Percentiles rank a stretch among this genome's conserved stretches.
These are phyloP conservation scores for Apis cerana DNA, from an alignment of 1,140 invertebrate genomes.

Conservation along the genomic window DNA sequence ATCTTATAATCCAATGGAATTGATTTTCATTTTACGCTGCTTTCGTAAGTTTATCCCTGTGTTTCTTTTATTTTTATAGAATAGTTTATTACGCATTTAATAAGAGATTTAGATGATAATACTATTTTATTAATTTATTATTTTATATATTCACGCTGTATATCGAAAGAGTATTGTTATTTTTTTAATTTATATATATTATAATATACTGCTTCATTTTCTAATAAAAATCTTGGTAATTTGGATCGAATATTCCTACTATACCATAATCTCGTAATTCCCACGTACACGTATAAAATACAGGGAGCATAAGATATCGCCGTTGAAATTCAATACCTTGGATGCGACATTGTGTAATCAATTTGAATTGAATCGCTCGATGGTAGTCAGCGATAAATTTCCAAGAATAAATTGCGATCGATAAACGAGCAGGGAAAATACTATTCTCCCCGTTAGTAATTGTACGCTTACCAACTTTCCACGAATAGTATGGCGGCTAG, in stretches of 20 bases:
- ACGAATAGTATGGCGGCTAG: not conserved
- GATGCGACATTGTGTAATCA: constrained; percentile 6
- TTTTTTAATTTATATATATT: too few relatives aligned
- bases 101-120: too few relatives aligned
- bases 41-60: not conserved
- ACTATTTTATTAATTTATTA: too few relatives aligned
- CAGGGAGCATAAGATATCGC: not conserved
- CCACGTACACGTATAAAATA: too few relatives aligned
- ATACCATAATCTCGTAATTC: not conserved
- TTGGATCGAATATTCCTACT: not conserved
- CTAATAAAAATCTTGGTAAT: not conserved
- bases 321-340: not conserved
- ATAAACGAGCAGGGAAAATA: constrained; percentile 26
- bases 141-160: too few relatives aligned
- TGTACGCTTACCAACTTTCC: constrained; percentile 23
- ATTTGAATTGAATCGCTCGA: not conserved
- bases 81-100: too few relatives aligned
- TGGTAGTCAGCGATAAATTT: not conserved
- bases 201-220: too few relatives aligned
- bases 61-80: not conserved
- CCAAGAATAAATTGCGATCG: constrained; percentile 20
- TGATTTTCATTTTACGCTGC: too few relatives aligned
- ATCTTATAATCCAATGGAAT: too few relatives aligned
- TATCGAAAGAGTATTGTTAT: too few relatives aligned
- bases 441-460: not conserved